Conservation (phyloP, 2,113 vertebrate species). For the Tyrannus savana region DNA sequence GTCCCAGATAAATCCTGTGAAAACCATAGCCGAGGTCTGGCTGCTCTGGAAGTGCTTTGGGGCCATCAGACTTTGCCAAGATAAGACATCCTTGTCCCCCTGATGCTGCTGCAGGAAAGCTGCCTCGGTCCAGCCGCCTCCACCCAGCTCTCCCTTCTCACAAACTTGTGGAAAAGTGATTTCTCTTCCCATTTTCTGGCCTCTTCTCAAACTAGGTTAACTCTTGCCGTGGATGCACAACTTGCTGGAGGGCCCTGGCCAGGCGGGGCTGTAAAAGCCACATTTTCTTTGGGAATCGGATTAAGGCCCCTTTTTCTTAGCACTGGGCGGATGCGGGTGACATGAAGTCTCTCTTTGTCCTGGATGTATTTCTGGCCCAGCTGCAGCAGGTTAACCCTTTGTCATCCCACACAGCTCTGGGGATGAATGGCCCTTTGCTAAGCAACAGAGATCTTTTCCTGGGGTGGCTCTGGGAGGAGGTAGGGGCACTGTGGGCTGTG, state of each 20-base stretch:
- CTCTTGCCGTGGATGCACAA: not conserved
- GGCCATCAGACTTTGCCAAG: not conserved
- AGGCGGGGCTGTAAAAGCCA: conserved; percentile 14
- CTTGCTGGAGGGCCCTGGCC: not conserved
- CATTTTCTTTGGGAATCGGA: conserved; percentile 60
- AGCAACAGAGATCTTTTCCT: not conserved
- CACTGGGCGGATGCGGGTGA: not conserved
- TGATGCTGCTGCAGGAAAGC: not conserved
- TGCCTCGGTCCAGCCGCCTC: not conserved
- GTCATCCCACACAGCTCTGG: not conserved
- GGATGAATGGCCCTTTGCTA: conserved; percentile 29
- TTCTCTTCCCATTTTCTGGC: not conserved
- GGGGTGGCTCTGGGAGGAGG: not conserved
- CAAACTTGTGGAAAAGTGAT: not conserved
- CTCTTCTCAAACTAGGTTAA: not conserved
- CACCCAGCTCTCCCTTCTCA: not conserved
- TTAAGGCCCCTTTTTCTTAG: conserved; percentile 15
- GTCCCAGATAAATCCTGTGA: not conserved
- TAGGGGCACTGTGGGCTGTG: not conserved
- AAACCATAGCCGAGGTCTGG: not conserved
- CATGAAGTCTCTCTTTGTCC: conserved; percentile 57
- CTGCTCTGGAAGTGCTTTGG: not conserved
- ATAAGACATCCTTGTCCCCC: fast-evolving
- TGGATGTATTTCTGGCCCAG: conserved; percentile 40
- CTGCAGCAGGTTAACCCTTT: conserved; percentile 59